Evolutionary conservation across 2,797 vertebrate genomes (phyloP).

Genomic region (Cygnus olor): DNA sequence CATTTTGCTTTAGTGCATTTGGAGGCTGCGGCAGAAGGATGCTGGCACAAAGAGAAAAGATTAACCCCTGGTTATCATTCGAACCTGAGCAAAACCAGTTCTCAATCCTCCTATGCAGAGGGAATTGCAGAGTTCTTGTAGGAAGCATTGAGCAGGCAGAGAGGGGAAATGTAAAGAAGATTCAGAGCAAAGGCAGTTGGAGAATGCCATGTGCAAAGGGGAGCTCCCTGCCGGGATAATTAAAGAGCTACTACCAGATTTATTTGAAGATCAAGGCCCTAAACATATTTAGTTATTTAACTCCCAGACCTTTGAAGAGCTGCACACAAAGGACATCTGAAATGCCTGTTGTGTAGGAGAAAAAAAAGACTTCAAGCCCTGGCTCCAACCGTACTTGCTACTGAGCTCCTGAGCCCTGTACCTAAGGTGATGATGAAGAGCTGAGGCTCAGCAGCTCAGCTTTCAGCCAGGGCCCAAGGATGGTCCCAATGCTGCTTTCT

Average conservation of each 20-base stretch:
- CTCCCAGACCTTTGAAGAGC: neutral
- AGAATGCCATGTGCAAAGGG: neutral
- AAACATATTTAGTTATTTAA: neutral
- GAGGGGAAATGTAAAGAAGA: neutral
- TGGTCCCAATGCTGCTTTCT: neutral
- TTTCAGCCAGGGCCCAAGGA: neutral
- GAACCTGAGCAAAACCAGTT: neutral
- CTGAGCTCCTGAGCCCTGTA: neutral
- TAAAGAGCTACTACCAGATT: neutral
- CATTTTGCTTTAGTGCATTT: neutral
- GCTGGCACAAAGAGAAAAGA: neutral
- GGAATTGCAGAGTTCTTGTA: neutral
- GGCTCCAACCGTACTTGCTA: neutral
- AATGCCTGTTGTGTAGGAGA: neutral
- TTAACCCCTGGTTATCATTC: neutral
- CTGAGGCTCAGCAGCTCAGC: neutral
- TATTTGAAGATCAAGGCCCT: neutral
- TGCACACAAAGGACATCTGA: neutral
- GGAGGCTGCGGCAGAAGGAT: neutral
- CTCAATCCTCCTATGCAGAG: neutral
- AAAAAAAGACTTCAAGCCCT: neutral
- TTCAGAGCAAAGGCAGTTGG: neutral
- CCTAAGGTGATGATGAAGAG: accelerated
- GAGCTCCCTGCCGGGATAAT: neutral
- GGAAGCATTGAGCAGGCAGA: neutral